Conservation (phyloP, 2,113 vertebrate genomes). For the Microcebus murinus region DNA sequence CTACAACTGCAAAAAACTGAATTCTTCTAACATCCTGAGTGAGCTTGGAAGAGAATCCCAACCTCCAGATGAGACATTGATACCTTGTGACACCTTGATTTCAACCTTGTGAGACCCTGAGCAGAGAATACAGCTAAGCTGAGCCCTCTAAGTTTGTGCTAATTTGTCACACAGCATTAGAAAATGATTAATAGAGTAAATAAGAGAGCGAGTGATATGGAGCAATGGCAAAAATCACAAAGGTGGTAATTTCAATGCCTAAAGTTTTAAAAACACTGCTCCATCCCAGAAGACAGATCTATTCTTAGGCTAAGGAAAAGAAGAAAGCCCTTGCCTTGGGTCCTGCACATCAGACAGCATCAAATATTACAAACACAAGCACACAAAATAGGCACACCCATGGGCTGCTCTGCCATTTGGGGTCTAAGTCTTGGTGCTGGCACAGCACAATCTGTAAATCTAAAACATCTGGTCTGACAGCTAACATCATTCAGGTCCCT, state of each 20-base stretch:
- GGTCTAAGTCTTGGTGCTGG: background rate
- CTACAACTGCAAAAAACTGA: background rate
- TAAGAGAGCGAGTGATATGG: background rate
- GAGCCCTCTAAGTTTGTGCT: background rate
- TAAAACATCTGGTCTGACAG: background rate
- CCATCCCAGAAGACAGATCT: background rate
- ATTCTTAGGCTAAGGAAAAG: background rate
- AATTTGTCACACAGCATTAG: too few species aligned
- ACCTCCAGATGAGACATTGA: background rate
- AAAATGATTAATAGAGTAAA: background rate
- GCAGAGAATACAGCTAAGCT: background rate
- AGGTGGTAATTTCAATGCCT: background rate
- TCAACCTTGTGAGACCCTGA: background rate
- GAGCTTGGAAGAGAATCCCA: background rate
- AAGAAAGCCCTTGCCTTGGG: background rate
- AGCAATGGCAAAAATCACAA: background rate
- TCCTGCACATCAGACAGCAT: background rate
- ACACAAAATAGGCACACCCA: background rate
- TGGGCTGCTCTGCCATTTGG: background rate
- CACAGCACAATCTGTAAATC: background rate
- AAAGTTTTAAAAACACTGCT: background rate
- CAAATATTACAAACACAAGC: background rate
- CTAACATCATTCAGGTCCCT: background rate
- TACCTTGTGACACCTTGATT: background rate
- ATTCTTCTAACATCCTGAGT: background rate